Evolutionary conservation across 2,113 vertebrate genomes (phyloP), one percentile per base, ranked within the genome.

Genomic region (Chascanopsetta lugubris): DNA sequence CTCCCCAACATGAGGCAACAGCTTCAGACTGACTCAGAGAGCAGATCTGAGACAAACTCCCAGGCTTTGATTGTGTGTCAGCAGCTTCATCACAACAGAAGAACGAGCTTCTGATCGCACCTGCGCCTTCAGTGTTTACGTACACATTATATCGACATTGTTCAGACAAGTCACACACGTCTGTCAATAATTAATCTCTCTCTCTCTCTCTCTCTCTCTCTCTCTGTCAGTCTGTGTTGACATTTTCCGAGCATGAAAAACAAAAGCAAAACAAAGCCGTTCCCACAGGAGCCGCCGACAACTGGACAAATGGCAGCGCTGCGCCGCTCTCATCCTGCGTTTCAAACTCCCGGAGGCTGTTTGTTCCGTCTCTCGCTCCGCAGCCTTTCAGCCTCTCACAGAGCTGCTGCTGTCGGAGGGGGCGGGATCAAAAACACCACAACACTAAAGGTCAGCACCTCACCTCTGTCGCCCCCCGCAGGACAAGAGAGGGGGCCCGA

Each of bases 1-100:
- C 61, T 69, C 60, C 69, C 72, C 68, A 80, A 72, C 62, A 29
- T 82, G 84, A 81, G 47, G 81, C 84, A 82, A 79, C 78, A 10
- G 45, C 48, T 56, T 20, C 5, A 1, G 20, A 10, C 45, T 47
- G 4, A 8, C 2, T 8, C 8, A 8, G 29, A 4, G 5, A 5
- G 29, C 29, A 8, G 29, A 4, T 4, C 29, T 8, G 29, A 30
- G 15, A n/a, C 38, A 40, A n/a, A 40, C 38, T 36, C 8, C 8
- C 2, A 2, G 34, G 29, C 8, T 30, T 30, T 30, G 4, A 30
- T 30, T 30, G 29, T 30, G 29, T n/a, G n/a, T 17, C 34, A 15
- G 34, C 34, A 38, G 34, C 12, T 38, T 38, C 6, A 17, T 38
- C 6, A 13, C 13, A n/a, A n/a, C n/a, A n/a, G n/a, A n/a, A n/a